Evolutionary conservation across 2,888 invertebrate genomes (phyloP).

Genomic region (Melanargia galathea): DNA sequence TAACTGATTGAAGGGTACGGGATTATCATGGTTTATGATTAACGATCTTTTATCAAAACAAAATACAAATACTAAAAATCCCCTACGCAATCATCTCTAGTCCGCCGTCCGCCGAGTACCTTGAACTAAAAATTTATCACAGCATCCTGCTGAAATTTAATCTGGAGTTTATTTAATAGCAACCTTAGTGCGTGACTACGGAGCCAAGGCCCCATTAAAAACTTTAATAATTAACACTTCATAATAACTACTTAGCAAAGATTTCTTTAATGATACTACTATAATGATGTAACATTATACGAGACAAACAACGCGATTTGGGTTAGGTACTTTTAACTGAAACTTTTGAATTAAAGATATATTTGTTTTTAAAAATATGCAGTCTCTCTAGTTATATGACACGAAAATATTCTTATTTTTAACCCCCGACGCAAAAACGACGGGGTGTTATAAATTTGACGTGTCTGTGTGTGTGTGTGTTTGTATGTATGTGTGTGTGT

Average conservation of each 20-base stretch:
- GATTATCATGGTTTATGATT: no score
- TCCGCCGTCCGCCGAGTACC: background rate
- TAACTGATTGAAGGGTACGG: no score
- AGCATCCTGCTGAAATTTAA: conserved; percentile 25
- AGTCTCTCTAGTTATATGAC: background rate
- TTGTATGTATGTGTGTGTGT: no score
- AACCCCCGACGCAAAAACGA: no score
- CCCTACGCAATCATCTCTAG: background rate
- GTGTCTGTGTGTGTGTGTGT: no score
- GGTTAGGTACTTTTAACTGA: no score
- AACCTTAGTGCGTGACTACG: conserved; percentile 26
- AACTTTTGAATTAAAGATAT: background rate
- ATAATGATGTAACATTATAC: conserved; percentile 1
- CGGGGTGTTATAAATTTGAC: no score
- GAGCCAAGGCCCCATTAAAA: conserved; percentile 27
- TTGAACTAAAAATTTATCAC: conserved; percentile 16
- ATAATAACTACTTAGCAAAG: conserved; percentile 13
- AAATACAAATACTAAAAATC: conserved; percentile 9
- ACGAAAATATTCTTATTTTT: no score
- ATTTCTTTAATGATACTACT: conserved; percentile 12
- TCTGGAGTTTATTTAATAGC: conserved; percentile 11
- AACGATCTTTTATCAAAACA: background rate
- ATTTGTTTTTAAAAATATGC: background rate
- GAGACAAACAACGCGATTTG: background rate
- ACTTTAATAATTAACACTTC: conserved; percentile 24